A percentile compares a stretch with the other conserved stretches of the same genome.
Evolutionary conservation across 2,113 vertebrate species (phyloP).

Genomic region (Symphodus melops): DNA sequence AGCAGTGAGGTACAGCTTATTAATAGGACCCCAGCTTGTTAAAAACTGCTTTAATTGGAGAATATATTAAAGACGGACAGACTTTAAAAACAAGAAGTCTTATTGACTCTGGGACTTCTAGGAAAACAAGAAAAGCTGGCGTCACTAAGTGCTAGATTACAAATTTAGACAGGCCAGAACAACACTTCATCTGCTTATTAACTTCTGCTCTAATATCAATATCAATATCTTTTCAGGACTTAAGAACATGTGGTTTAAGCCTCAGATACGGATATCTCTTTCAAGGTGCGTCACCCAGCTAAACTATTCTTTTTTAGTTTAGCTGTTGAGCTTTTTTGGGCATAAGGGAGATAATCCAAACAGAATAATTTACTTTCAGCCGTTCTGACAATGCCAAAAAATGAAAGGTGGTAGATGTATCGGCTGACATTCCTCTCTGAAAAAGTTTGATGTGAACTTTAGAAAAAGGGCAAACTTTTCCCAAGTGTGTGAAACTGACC

Average conservation of each 20-base stretch:
- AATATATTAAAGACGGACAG: constrained; percentile 1
- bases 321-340: too few relatives aligned
- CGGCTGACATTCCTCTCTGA: not conserved
- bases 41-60: constrained; percentile 15
- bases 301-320: not conserved
- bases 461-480: constrained; percentile 37
- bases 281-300: not conserved
- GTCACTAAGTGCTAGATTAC: constrained; percentile 2
- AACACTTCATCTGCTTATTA: constrained; percentile 8
- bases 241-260: not conserved
- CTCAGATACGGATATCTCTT: too few relatives aligned
- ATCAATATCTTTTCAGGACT: constrained; percentile 4
- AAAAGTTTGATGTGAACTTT: constrained; percentile 32
- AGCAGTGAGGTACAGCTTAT: constrained; percentile 13
- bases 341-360: not conserved
- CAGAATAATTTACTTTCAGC: constrained; percentile 35
- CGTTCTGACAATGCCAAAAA: constrained; percentile 28
- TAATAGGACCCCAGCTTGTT: constrained; percentile 35
- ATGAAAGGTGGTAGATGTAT: not conserved
- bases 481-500: constrained; percentile 13
- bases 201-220: constrained; percentile 1
- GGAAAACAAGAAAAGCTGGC: constrained; percentile 9
- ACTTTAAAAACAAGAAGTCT: constrained; percentile 22
- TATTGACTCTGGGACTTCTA: constrained; percentile 25
- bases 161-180: constrained; percentile 13